A percentile compares a stretch with the other conserved stretches of the same genome.
Evolutionary conservation across 2,797 vertebrate species (phyloP).

Genomic region (Phoeniculus purpureus): DNA sequence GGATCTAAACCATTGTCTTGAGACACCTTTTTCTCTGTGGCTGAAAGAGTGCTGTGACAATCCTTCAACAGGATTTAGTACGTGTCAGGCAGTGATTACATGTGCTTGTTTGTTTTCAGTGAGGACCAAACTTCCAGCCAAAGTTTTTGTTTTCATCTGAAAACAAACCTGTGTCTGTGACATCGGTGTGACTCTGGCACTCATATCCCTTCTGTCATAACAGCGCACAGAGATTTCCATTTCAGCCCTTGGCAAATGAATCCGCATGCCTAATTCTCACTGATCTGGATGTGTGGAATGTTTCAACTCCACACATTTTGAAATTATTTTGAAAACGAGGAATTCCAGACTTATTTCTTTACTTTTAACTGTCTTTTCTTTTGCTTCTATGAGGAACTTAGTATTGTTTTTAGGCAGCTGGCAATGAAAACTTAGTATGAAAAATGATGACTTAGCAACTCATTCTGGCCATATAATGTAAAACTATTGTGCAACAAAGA

Average conservation of each 20-base stretch:
- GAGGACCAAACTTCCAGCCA: not conserved
- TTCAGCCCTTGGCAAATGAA: slow-evolving; percentile 36
- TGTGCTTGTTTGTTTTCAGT: slow-evolving; percentile 20
- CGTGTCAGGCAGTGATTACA: not conserved
- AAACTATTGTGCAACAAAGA: not conserved
- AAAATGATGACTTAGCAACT: not conserved
- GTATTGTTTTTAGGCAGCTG: not conserved
- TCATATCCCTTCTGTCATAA: slow-evolving; percentile 11
- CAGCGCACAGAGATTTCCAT: slow-evolving; percentile 34
- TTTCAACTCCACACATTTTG: not conserved
- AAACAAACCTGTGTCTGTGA: not conserved
- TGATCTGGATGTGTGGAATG: not conserved
- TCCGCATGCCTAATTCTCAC: not conserved
- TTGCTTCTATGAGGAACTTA: not conserved
- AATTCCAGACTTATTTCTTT: not conserved
- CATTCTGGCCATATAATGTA: not conserved
- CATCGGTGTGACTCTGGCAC: not conserved
- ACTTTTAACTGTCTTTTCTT: not conserved
- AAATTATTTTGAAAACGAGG: not conserved
- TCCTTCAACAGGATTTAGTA: not conserved
- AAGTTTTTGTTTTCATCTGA: slow-evolving; percentile 38
- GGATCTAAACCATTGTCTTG: not conserved
- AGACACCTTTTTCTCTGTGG: not conserved
- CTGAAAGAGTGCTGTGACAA: not conserved
- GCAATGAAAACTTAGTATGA: not conserved